Percentiles rank a stretch among this genome's conserved stretches.
Evolutionary conservation across 2,888 invertebrate genomes (phyloP).

Genomic region (Tenthredo mesomela): DNA sequence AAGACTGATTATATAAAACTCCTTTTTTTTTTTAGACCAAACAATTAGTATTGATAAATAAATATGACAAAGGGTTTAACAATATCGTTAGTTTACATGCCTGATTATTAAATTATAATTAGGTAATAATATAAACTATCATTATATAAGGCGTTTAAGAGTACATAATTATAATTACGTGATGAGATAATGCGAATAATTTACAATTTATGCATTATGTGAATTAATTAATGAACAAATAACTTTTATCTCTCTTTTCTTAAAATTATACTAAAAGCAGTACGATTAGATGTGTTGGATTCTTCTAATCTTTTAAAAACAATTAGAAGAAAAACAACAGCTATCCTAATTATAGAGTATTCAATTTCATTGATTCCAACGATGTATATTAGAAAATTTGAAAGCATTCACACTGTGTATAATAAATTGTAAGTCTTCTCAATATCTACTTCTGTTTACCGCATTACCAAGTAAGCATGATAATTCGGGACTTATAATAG

Average conservation of each 20-base stretch:
- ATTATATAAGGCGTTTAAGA: not conserved
- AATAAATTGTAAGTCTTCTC: slow-evolving; percentile 48
- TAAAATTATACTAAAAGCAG: not conserved
- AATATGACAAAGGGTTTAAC: slow-evolving; percentile 30
- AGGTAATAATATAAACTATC: slow-evolving; percentile 2
- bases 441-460: slow-evolving; percentile 74
- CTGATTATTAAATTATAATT: not conserved
- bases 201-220: slow-evolving; percentile 29
- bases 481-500: slow-evolving; percentile 74
- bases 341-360: slow-evolving; percentile 1
- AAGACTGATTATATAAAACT: not conserved
- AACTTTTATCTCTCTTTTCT: not conserved
- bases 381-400: not conserved
- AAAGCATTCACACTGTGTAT: slow-evolving; percentile 18
- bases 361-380: not conserved
- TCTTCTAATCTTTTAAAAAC: not conserved
- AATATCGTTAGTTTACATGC: not conserved
- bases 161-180: not conserved
- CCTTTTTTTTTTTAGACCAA: not conserved
- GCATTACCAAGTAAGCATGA: slow-evolving; percentile 72
- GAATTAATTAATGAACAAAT: not conserved
- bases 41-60: slow-evolving; percentile 47
- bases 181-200: slow-evolving; percentile 17
- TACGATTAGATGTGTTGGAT: slow-evolving; percentile 24
- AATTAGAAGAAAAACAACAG: not conserved